Evolutionary conservation across 2,888 invertebrate species (phyloP).

Genomic region (Stegophylla sp.): DNA sequence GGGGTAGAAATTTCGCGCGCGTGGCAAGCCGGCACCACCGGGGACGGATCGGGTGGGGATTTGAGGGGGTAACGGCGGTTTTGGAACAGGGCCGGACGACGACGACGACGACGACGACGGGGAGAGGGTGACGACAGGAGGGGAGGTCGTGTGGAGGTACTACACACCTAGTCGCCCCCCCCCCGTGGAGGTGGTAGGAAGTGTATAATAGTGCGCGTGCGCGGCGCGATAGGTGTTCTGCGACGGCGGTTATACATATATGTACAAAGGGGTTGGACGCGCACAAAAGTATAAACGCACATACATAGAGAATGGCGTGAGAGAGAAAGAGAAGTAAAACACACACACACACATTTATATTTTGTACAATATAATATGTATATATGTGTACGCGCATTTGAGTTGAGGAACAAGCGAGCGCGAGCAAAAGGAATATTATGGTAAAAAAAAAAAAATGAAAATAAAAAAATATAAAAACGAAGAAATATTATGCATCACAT

Average conservation of each 20-base stretch:
- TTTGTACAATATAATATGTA: background rate
- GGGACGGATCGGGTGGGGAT: background rate
- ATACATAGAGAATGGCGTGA: background rate
- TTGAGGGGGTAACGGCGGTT: background rate
- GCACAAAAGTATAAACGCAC: constrained; percentile 39
- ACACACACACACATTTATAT: background rate
- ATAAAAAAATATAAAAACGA: constrained; percentile 15
- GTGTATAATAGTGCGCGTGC: background rate
- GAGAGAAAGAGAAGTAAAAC: constrained; percentile 3
- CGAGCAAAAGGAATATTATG: background rate
- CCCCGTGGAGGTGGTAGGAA: background rate
- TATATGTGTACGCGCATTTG: constrained; percentile 19
- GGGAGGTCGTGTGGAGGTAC: no score
- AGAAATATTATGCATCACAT: constrained; percentile 56
- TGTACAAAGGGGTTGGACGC: constrained; percentile 27
- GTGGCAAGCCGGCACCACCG: background rate
- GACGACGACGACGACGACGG: no score
- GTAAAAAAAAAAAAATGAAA: no score
- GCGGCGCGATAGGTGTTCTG: background rate
- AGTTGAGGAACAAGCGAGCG: constrained; percentile 17
- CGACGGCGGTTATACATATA: no score
- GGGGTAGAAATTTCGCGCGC: constrained; percentile 27
- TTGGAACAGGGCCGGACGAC: no score
- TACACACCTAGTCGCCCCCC: no score
- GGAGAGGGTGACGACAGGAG: no score